phyloP scores from a whole-genome alignment of 2,113 vertebrate genomes.

The Oenanthe melanoleuca region DNA sequence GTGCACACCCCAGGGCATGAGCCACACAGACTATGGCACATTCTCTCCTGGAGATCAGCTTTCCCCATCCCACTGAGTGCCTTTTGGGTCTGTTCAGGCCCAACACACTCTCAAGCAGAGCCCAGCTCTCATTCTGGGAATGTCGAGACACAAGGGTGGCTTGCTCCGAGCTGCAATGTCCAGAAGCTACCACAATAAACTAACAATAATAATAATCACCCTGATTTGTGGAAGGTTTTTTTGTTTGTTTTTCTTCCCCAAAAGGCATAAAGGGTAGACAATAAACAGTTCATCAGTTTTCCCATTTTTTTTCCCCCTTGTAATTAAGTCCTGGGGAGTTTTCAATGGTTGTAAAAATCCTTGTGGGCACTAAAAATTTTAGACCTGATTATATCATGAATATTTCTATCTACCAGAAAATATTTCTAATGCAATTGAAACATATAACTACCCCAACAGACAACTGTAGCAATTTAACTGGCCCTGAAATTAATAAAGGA shows the following conservation, averaged over 20 bases:
- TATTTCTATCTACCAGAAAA: conserved; percentile 25
- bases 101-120: background rate
- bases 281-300: conserved; percentile 51
- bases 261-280: conserved; percentile 8
- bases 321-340: conserved; percentile 24
- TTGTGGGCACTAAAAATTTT: conserved; percentile 7
- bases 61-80: background rate
- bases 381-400: background rate
- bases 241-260: background rate
- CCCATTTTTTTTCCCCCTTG: conserved; percentile 19
- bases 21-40: rapidly evolving
- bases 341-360: conserved; percentile 4
- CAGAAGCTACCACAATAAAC: conserved; percentile 22
- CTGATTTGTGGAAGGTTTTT: background rate
- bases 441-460: background rate
- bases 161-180: background rate
- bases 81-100: background rate
- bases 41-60: background rate
- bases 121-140: background rate
- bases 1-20: background rate
- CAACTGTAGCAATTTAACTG: background rate
- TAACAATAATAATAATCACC: conserved; percentile 24
- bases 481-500: conserved; percentile 2
- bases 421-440: conserved; percentile 29
- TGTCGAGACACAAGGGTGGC: background rate